Conservation (phyloP, 1,140 invertebrate species). For the Caenorhabditis tropicalis region DNA sequence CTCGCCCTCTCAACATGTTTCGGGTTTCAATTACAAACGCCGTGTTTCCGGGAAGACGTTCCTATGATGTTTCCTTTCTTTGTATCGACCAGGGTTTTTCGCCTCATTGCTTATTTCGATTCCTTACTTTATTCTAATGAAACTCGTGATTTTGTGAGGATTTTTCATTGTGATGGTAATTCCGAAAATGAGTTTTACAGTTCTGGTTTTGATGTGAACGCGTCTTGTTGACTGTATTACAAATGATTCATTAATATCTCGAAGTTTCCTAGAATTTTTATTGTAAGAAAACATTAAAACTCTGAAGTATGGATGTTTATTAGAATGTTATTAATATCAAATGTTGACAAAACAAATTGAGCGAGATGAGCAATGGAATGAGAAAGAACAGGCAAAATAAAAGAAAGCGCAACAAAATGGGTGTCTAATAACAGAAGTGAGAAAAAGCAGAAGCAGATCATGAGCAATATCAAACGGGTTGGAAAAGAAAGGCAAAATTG, state of each 20-base stretch:
- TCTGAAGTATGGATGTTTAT: too few relatives aligned
- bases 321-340: neutral
- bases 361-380: neutral
- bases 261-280: too few relatives aligned
- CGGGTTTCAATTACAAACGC: slow-evolving; percentile 2
- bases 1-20: neutral
- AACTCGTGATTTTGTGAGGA: too few relatives aligned
- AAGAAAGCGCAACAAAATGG: neutral
- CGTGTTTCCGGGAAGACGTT: neutral
- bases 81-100: neutral
- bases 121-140: neutral
- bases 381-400: slow-evolving; percentile 5
- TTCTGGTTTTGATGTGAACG: too few relatives aligned
- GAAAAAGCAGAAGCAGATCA: slow-evolving; percentile 10
- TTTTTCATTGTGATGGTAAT: too few relatives aligned
- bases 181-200: too few relatives aligned
- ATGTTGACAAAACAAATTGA: neutral
- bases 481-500: neutral
- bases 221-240: too few relatives aligned
- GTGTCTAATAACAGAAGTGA: neutral
- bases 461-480: slow-evolving; percentile 13
- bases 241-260: too few relatives aligned
- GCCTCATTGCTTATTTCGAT: neutral
- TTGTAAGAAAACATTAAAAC: too few relatives aligned
- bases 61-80: neutral